Base-by-base conservation (phyloP, 2,113 vertebrate species). In the Formicarius rufipectus region DNA sequence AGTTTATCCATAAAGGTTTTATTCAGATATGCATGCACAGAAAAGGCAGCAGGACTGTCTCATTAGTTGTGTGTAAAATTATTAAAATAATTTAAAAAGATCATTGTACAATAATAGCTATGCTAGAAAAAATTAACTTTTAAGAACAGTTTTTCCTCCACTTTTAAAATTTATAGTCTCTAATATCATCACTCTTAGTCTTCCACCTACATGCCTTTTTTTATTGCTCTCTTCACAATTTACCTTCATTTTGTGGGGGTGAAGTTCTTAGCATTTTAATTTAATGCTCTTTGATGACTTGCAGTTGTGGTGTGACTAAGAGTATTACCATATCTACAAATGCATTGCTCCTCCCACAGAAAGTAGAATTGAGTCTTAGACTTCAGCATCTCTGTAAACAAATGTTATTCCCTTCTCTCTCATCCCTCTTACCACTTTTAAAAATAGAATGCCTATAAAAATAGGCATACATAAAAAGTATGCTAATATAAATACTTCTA, bases 201-300 rank as follows among this genome's bases (percentile, higher is more conserved):
- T 93, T 91, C 89, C 37, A 87, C 73, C 80, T 96, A 87, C 74
- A 3, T 44, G 30, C 7, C 10, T 47, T 69, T 66, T 84, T 84
- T 39, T 45, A 53, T 25, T 89, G 44, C 56, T 47, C 24, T 95
- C 33, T 23, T 93, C 69, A 90, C 40, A 78, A 73, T 92, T 93
- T 96, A 27, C 6, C 3, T 82, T 95, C 67, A 39, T 84, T 76
- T 96, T 93, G 71, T 93, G 88, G 62, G 42, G 72, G 40, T 91
- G 56, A 74, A 95, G 56, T 90, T 89, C 35, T 87, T 95, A 28
- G 35, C 47, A 56, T 78, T 91, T 84, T 68, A 60, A 9, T 85
- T 60, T 93, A 89, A 80, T 89, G 83, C 28, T 72, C 12, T 91
- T 90, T 90, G 77, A 76, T 96, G 86, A 71, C 82, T 92, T 89